phyloP scores from a whole-genome alignment of 2,797 vertebrate species.

The Taeniopygia guttata region DNA sequence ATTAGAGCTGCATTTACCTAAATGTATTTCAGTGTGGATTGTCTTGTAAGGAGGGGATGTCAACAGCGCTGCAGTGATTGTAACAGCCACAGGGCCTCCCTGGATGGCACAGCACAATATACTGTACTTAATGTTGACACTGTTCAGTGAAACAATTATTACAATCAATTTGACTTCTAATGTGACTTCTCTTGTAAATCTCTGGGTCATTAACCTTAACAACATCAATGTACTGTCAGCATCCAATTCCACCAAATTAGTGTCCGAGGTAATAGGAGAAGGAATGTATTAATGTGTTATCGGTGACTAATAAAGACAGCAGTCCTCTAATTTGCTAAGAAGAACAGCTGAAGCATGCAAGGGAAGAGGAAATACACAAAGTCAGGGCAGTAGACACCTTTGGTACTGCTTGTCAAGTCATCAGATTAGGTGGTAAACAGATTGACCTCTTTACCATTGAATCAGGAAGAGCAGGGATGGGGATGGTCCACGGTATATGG shows the following conservation, averaged over 20 bases:
- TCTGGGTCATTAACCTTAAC: constrained; percentile 83
- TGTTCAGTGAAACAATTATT: constrained; percentile 78
- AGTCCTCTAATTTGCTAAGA: constrained; percentile 63
- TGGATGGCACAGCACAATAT: constrained; percentile 39
- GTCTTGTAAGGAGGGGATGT: background rate
- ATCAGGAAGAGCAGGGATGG: background rate
- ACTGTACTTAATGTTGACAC: constrained; percentile 77
- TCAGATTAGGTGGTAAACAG: background rate
- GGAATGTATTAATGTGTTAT: constrained; percentile 77
- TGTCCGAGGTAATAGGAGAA: constrained; percentile 77
- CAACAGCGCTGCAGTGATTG: background rate
- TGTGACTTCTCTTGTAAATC: constrained; percentile 83
- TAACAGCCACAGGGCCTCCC: constrained; percentile 13
- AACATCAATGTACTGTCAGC: constrained; percentile 79
- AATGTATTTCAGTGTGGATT: background rate
- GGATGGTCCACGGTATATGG: background rate
- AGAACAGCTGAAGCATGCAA: constrained; percentile 65
- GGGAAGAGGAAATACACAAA: background rate
- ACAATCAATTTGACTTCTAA: constrained; percentile 83
- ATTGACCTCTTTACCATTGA: background rate
- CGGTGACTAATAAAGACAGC: constrained; percentile 76
- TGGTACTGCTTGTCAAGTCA: background rate
- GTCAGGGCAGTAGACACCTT: background rate
- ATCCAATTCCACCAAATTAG: constrained; percentile 79
- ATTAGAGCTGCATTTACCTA: constrained; percentile 9